phyloP scores from a whole-genome alignment of 2,113 vertebrate genomes.

The Tiliqua scincoides region DNA sequence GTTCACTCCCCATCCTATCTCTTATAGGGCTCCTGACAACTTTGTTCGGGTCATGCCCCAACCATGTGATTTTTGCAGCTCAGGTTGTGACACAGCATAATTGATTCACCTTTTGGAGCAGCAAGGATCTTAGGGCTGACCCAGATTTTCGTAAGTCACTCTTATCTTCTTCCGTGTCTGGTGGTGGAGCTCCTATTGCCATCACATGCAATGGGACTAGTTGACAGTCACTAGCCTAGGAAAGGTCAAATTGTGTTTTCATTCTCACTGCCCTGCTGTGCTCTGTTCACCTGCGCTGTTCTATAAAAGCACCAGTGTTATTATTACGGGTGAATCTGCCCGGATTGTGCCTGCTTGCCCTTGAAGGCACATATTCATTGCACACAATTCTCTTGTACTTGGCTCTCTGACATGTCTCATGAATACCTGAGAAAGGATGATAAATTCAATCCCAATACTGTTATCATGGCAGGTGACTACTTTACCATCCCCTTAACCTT shows the following conservation, averaged over 20 bases:
- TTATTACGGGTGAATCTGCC: not conserved
- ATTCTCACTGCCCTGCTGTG: not conserved
- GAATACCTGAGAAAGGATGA: not conserved
- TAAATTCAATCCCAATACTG: not conserved
- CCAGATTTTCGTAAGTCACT: not conserved
- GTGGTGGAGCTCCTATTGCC: not conserved
- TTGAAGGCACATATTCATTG: not conserved
- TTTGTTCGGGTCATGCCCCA: not conserved
- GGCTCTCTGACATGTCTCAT: not conserved
- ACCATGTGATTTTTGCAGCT: rapidly evolving
- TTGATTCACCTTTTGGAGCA: not conserved
- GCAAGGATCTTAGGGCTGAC: not conserved
- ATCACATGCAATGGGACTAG: rapidly evolving
- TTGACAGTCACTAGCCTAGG: not conserved
- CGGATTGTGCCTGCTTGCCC: not conserved
- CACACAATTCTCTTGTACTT: not conserved
- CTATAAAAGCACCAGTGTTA: not conserved
- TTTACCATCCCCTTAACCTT: not conserved
- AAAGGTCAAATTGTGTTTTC: not conserved
- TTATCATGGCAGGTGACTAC: not conserved
- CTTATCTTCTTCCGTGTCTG: rapidly evolving
- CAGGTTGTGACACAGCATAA: rapidly evolving
- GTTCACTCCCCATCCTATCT: not conserved
- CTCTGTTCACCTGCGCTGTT: not conserved
- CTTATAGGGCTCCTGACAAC: not conserved